Evolutionary conservation across 2,113 vertebrate species (phyloP), one percentile per base, ranked within the genome.

Genomic region (Camelus bactrianus): DNA sequence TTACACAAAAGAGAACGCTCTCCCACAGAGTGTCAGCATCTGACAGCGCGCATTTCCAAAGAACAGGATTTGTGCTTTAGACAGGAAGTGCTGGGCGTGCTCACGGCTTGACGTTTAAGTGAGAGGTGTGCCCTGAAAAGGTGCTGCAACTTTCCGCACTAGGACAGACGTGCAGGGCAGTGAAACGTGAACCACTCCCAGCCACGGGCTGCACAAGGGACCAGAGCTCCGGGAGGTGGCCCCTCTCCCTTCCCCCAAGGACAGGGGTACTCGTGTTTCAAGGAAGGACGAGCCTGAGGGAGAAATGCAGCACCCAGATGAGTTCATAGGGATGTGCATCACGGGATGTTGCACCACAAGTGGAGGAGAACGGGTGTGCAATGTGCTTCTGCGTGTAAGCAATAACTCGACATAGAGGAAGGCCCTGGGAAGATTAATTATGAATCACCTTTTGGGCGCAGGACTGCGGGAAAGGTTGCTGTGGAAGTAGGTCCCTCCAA

Each of bases 41-140:
- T 48, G 86, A 70, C 83, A 76, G 22, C 75, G 42, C 88, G 60
- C 24, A 32, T 58, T 89, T 77, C 54, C 30, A 70, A 89, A 93
- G 73, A 38, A n/a, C 5, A 69, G 62, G 28, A 22, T 91, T 58
- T 58, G 22, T 67, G 1, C 73, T 93, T 92, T 52, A 48, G 70
- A 56, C 50, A 42, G 83, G 17, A 84, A 79, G 50, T 69, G 15
- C 26, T 6, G 26, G 79, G n/a, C 2, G 1, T 70, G 46, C 30
- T 69, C 50, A 1, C 15, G 20, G 64, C 67, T 69, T 42, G 11
- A n/a, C 3, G 16, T 48, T 35, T 32, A 67, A n/a, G 62, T 52
- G 72, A 1, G 30, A 58, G 65, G 30, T 69, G 3, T 15, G 7
- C 42, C 17, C 80, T 46, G 12, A 6, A 64, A 67, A 42, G 24